Conservation (phyloP, 2,113 vertebrate species). For the Jaculus jaculus region DNA sequence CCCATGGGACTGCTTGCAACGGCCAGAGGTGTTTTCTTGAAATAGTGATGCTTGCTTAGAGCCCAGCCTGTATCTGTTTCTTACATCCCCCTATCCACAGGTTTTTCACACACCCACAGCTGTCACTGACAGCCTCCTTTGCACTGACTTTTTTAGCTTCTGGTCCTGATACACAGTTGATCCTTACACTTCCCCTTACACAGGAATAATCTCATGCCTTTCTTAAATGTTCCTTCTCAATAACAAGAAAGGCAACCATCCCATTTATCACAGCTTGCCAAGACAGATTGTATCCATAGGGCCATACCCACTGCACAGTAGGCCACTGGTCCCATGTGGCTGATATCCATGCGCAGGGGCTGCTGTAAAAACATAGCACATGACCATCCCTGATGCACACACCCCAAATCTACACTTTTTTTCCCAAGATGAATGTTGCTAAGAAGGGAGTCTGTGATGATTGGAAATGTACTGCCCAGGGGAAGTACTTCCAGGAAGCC, state of each 20-base stretch:
- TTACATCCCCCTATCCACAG: not conserved
- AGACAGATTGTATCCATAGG: not conserved
- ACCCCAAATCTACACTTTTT: not conserved
- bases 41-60: not conserved
- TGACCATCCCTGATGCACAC: not conserved
- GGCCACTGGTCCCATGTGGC: not conserved
- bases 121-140: accelerated
- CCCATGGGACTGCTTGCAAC: too few relatives aligned
- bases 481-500: not conserved
- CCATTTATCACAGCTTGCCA: not conserved
- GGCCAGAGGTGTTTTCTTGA: not conserved
- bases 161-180: not conserved
- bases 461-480: not conserved
- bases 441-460: not conserved
- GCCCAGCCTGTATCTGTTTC: not conserved
- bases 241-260: not conserved
- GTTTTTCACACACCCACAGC: not conserved
- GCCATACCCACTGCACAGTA: not conserved
- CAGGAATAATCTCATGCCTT: not conserved
- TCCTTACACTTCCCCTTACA: not conserved
- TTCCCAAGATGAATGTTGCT: not conserved
- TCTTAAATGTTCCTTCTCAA: conserved; percentile 26
- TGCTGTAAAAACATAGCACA: not conserved
- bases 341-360: not conserved
- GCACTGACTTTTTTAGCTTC: not conserved